Conservation (phyloP, 1,140 invertebrate species). For the Hyposmocoma kahamanoa region DNA sequence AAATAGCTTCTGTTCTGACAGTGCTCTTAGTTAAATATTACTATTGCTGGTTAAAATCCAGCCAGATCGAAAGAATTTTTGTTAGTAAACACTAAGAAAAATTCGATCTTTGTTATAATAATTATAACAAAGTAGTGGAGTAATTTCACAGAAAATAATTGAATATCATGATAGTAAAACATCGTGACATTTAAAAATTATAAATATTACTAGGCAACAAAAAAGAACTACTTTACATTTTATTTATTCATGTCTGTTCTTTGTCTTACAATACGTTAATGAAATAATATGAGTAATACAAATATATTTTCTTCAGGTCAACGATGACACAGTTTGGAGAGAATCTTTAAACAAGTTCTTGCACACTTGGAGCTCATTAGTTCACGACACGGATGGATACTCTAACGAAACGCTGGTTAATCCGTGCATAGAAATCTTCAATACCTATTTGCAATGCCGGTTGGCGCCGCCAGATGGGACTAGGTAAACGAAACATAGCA, state of each 20-base stretch:
- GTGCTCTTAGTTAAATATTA: no score
- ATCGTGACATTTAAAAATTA: no score
- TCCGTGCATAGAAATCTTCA: conserved; percentile 79
- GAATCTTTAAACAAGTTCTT: conserved; percentile 88
- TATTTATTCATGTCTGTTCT: conserved; percentile 9
- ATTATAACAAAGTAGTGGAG: no score
- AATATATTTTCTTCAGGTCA: conserved; percentile 48
- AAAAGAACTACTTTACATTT: no score
- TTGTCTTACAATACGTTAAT: not conserved
- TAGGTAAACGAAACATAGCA: conserved; percentile 71
- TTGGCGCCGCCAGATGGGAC: conserved; percentile 87
- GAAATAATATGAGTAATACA: not conserved
- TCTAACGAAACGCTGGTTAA: conserved; percentile 72
- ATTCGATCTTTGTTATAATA: no score
- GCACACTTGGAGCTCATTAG: conserved; percentile 84
- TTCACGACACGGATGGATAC: conserved; percentile 76
- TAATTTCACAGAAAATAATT: no score
- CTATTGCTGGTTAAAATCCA: no score
- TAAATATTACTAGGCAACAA: no score
- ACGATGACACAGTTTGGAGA: conserved; percentile 76
- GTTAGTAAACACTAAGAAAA: no score
- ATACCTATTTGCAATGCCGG: conserved; percentile 88
- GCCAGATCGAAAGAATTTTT: no score
- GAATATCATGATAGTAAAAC: no score
- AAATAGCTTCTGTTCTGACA: no score